These are phyloP conservation scores for Varanus komodoensis DNA, from an alignment of 2,113 vertebrate genomes.

Conservation along the genomic window DNA sequence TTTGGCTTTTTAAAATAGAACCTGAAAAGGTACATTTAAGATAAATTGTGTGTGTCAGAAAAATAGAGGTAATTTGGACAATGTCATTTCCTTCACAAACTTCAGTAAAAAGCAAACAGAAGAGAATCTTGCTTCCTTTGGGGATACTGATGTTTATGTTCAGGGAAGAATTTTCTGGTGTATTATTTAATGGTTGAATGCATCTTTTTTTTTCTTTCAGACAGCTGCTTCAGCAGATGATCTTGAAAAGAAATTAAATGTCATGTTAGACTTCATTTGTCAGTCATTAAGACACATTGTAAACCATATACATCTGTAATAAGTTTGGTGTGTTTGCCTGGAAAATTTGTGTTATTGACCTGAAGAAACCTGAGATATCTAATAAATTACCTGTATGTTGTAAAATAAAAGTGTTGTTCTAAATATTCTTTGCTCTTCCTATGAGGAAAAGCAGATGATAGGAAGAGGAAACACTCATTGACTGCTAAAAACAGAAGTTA, in stretches of 20 bases:
- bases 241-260: slow-evolving; percentile 1
- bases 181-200: slow-evolving; percentile 16
- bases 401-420: not conserved
- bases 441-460: not conserved
- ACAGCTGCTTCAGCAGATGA: slow-evolving; percentile 7
- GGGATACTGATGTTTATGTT: not conserved
- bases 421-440: not conserved
- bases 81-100: not conserved
- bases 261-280: slow-evolving; percentile 11
- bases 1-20: not conserved
- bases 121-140: not conserved
- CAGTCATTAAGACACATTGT: not conserved
- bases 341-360: not conserved
- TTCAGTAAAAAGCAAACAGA: not conserved
- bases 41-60: not conserved
- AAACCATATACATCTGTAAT: not conserved
- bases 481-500: not conserved
- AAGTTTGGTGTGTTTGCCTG: not conserved
- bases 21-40: not conserved
- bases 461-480: not conserved
- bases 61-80: not conserved
- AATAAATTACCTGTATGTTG: not conserved
- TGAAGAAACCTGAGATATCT: not conserved
- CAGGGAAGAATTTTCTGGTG: not conserved
- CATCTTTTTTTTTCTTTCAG: slow-evolving; percentile 9